These are phyloP conservation scores for Palythoa heliodiscus DNA, from an alignment of 92 coral and sea anemone genomes.

Conservation along the genomic window DNA sequence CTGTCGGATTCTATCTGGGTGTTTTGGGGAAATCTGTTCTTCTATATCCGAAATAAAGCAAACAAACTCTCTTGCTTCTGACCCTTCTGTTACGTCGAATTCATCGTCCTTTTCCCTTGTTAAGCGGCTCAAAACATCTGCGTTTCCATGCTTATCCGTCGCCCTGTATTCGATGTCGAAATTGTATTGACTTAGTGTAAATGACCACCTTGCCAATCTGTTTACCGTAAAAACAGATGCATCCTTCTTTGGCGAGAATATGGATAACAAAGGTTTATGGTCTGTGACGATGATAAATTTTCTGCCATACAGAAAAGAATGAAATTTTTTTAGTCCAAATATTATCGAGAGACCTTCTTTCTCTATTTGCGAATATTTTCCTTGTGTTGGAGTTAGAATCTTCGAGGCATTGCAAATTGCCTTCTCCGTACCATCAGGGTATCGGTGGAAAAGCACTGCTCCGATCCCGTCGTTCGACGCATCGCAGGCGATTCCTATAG, in stretches of 20 bases:
- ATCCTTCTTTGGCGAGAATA: background rate
- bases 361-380: background rate
- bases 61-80: too few relatives aligned
- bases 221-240: background rate
- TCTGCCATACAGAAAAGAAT: background rate
- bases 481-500: conserved; percentile 12
- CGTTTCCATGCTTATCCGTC: too few relatives aligned
- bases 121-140: too few relatives aligned
- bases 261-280: background rate
- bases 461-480: conserved; percentile 34
- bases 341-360: background rate
- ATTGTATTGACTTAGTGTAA: too few relatives aligned
- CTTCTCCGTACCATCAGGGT: conserved; percentile 22
- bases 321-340: background rate
- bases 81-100: too few relatives aligned
- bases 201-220: background rate
- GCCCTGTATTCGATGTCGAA: too few relatives aligned
- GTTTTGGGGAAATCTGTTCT: too few relatives aligned
- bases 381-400: background rate
- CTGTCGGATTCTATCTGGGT: too few relatives aligned
- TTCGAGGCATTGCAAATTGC: conserved; percentile 22
- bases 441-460: conserved; percentile 35
- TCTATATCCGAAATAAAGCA: too few relatives aligned
- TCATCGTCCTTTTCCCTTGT: too few relatives aligned
- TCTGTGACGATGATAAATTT: background rate